Percentiles rank a stretch among this genome's conserved stretches.
These are phyloP conservation scores for Marisa cornuarietis DNA, from an alignment of 1,140 invertebrate species.

Conservation along the genomic window DNA sequence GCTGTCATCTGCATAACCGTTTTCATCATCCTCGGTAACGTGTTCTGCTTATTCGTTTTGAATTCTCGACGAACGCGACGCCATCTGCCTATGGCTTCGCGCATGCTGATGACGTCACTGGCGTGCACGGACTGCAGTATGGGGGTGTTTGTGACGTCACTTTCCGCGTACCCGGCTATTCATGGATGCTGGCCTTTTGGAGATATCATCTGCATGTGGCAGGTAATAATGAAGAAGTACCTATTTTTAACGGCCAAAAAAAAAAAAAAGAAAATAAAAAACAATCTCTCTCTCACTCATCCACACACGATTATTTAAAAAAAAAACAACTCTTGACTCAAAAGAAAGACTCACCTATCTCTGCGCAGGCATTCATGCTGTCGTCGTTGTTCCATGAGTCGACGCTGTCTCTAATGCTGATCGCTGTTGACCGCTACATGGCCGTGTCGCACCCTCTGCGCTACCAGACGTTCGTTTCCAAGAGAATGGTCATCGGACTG, in stretches of 20 bases:
- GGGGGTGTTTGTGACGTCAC: slow-evolving; percentile 31
- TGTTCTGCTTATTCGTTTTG: slow-evolving; percentile 33
- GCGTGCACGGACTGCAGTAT: slow-evolving; percentile 38
- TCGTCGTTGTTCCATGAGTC: slow-evolving; percentile 84
- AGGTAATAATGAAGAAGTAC: no score
- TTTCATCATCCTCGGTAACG: slow-evolving; percentile 32
- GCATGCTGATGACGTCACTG: slow-evolving; percentile 38
- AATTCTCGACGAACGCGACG: slow-evolving; percentile 18
- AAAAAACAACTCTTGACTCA: no score
- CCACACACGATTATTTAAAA: no score
- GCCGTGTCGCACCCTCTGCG: slow-evolving; percentile 92
- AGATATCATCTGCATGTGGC: slow-evolving; percentile 77
- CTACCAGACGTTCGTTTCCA: slow-evolving; percentile 30
- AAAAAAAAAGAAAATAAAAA: not conserved
- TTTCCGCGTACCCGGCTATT: slow-evolving; percentile 31
- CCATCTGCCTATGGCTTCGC: slow-evolving; percentile 25
- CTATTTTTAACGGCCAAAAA: no score
- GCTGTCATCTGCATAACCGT: slow-evolving; percentile 26
- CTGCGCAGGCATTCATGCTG: slow-evolving; percentile 82
- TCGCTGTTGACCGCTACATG: slow-evolving; percentile 93
- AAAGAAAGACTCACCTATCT: no score
- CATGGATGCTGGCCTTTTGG: slow-evolving; percentile 84
- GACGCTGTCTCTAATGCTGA: slow-evolving; percentile 91
- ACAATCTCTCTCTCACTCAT: not conserved
- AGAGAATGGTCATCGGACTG: slow-evolving; percentile 24